Conservation (phyloP, 2,797 vertebrate genomes). For the Catharus ustulatus region DNA sequence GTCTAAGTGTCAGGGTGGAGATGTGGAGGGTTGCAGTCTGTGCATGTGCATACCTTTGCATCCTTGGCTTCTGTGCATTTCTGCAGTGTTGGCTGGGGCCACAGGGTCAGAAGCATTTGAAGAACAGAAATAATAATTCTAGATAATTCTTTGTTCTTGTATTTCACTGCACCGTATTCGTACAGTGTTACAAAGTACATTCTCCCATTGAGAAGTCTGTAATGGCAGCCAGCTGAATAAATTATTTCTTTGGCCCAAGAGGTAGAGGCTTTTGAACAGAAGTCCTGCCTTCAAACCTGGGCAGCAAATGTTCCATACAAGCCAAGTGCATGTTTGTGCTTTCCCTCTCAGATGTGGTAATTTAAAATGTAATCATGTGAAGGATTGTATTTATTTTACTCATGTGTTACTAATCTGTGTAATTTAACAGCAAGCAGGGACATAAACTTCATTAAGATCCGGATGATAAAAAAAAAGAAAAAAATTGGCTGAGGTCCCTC, state of each 20-base stretch:
- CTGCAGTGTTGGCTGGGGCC: neutral
- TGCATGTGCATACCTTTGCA: neutral
- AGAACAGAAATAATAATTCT: neutral
- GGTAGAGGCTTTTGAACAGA: neutral
- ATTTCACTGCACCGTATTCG: neutral
- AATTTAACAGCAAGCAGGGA: constrained; percentile 54
- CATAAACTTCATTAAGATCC: constrained; percentile 40
- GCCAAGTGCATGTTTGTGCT: neutral
- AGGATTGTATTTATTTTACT: constrained; percentile 48
- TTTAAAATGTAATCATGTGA: constrained; percentile 43
- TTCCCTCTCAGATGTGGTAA: constrained; percentile 21
- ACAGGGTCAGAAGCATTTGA: neutral
- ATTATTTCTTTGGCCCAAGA: neutral
- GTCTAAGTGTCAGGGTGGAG: neutral
- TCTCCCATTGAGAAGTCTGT: neutral
- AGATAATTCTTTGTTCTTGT: neutral
- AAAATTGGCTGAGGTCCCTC: neutral
- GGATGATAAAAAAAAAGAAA: neutral
- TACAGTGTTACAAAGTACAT: neutral
- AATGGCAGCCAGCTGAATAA: neutral
- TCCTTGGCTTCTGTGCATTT: neutral
- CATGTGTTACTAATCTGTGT: constrained; percentile 49
- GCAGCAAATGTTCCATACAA: neutral
- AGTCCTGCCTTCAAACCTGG: neutral
- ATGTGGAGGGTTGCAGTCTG: neutral